Evolutionary conservation across 2,113 vertebrate species (phyloP).

Genomic region (Rhagologus leucostigma): DNA sequence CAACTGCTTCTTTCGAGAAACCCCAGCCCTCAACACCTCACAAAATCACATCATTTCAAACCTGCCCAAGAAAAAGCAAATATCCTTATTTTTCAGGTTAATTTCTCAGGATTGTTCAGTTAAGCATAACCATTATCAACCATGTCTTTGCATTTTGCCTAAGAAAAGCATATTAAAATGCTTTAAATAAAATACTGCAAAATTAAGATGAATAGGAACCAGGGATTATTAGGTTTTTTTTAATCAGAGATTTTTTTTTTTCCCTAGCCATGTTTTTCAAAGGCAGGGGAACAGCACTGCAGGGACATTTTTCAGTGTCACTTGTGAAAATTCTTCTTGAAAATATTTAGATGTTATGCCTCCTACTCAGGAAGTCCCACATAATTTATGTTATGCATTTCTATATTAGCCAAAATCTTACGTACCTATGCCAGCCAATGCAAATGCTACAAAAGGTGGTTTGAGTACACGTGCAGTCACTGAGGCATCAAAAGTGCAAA

Average conservation of each 20-base stretch:
- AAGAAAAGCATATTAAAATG: background rate
- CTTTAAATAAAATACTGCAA: background rate
- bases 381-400: background rate
- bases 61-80: background rate
- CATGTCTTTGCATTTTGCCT: background rate
- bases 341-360: background rate
- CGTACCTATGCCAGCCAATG: background rate
- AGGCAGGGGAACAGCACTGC: background rate
- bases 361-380: background rate
- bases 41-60: background rate
- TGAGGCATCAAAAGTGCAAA: background rate
- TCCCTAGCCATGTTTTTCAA: background rate
- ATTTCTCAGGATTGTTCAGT: background rate
- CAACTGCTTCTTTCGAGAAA: background rate
- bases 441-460: background rate
- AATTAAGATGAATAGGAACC: background rate
- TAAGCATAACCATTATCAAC: background rate
- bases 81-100: background rate
- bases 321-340: background rate
- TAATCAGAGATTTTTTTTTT: background rate
- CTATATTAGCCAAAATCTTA: background rate
- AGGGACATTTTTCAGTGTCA: background rate
- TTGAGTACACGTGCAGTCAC: background rate
- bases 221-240: background rate
- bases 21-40: background rate